Evolutionary conservation across 2,888 invertebrate genomes (phyloP).

Genomic region (Geotrupes spiniger): DNA sequence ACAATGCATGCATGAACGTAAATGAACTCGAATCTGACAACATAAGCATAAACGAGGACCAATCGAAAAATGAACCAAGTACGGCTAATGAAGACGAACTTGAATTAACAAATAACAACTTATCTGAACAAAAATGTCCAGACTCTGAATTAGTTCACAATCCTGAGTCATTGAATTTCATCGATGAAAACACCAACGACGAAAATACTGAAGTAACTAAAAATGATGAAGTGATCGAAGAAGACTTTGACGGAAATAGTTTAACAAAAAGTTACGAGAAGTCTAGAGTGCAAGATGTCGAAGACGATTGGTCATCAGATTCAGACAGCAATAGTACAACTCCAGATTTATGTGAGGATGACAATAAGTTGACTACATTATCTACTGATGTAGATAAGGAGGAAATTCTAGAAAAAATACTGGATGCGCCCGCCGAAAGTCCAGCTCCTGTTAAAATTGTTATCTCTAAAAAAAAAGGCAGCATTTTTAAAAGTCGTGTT

Average conservation of each 20-base stretch:
- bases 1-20: conserved; percentile 10
- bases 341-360: conserved; percentile 32
- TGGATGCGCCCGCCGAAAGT: conserved; percentile 47
- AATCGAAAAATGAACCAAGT: background rate
- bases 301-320: conserved; percentile 20
- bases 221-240: background rate
- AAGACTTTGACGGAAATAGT: background rate
- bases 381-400: conserved; percentile 36
- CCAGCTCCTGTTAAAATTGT: conserved; percentile 66
- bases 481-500: conserved; percentile 83
- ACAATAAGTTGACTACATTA: conserved; percentile 17
- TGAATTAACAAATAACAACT: background rate
- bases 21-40: background rate
- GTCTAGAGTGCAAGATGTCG: conserved; percentile 12
- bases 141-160: too few relatives aligned
- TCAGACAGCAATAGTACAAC: conserved; percentile 30
- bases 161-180: too few relatives aligned
- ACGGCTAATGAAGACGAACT: background rate
- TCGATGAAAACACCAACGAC: background rate
- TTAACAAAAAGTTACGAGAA: conserved; percentile 2
- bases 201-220: background rate
- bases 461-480: conserved; percentile 81
- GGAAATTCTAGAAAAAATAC: conserved; percentile 41
- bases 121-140: background rate
- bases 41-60: background rate